Base-by-base conservation (phyloP, 2,888 invertebrate species). In the Diploptera punctata region DNA sequence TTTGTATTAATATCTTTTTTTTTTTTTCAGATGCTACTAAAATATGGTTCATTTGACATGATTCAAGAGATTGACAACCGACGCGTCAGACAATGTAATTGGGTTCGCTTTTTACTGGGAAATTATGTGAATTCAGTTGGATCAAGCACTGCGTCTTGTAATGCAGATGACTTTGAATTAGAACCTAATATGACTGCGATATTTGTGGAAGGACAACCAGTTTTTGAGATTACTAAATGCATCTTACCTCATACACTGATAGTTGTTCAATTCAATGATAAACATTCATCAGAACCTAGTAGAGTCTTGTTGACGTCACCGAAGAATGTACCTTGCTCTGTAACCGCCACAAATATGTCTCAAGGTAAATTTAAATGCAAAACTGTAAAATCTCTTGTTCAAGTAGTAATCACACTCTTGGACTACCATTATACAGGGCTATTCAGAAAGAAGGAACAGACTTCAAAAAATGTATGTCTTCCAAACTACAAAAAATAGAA, bases 1-100 rank as follows among this genome's bases (percentile, higher is more conserved):
- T n/a, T n/a, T n/a, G n/a, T n/a, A n/a, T n/a, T n/a, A n/a, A n/a
- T n/a, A n/a, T n/a, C n/a, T n/a, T n/a, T n/a, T n/a, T n/a, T n/a
- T n/a, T n/a, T n/a, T n/a, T n/a, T n/a, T n/a, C n/a, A n/a, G 69
- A 33, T 69, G 3, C n/a, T 49, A 29, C 29, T 13, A 26, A 54
- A 21, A 33, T 57, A 31, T 43, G 69, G 69, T 18, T 57, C 57
- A 18, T 43, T 69, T 43, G 69, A 69, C 24, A 60, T 69, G 21
- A 21, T 69, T 7, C 69, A 69, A 60, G 60, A 69, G 18, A 31
- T 69, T 1, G 26, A 21, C 16, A 31, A 21, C 13, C 38, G 69
- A 1, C 13, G 16, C 16, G n/a, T 69, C n/a, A 7, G 69, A 16
- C 69, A 69, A n/a, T 69, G 69, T 60, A 69, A 69, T 43, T 69